Evolutionary conservation across 2,888 invertebrate species (phyloP), one percentile per base, ranked within the genome.

Genomic region (Iphiclides podalirius): DNA sequence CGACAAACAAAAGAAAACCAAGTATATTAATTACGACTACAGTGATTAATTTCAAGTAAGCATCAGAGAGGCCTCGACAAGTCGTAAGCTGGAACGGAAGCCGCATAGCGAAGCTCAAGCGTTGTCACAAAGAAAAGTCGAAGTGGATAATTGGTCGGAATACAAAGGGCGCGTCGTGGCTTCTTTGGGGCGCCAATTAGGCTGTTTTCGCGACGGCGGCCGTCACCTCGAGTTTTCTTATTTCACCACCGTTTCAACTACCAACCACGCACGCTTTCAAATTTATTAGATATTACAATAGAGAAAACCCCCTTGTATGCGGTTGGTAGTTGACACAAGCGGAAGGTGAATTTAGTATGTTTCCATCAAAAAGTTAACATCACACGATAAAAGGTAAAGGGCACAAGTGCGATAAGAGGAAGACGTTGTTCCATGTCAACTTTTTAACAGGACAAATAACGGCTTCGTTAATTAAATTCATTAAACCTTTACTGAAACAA

Each of bases 1-100:
- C 86, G 86, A 85, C 80, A 86, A 87, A 86, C 83, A 86, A 86
- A 87, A 86, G 70, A 84, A 82, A 86, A 84, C 82, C 83, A 79
- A 82, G 79, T 80, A 66, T 74, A 81, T 79, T 76, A 79, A 80
- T 79, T 84, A 86, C 77, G 70, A 73, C 87, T 88, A 86, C 86
- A 59, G 86, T 87, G 87, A 85, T 79, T 80, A 84, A 75, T 82
- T 75, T 71, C 69, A 55, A 77, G 75, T 73, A 85, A 87, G 87
- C 87, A 68, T 83, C 84, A 77, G 84, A 84, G 76, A 79, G 84
- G 83, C 79, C 79, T 85, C 81, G 69, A 84, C 78, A 70, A 78
- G 77, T 81, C 75, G 73, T 61, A 86, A 87, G 87, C 87, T 80
- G 85, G 84, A 75, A 74, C 75, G 73, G 79, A 80, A 83, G 86